Conservation (phyloP, 1,140 invertebrate genomes). For the Gryllus bimaculatus region DNA sequence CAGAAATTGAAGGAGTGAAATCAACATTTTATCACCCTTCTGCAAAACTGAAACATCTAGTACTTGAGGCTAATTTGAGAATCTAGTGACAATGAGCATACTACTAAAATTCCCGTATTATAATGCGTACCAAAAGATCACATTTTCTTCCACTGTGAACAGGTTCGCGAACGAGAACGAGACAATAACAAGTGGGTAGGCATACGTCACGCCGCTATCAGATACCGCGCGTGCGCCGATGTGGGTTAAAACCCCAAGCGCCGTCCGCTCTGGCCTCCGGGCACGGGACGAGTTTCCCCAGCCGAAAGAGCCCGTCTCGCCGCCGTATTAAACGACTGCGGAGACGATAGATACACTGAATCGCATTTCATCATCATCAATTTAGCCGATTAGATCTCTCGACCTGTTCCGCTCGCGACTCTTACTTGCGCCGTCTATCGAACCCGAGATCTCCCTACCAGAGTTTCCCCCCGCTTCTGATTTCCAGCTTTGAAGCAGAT, state of each 20-base stretch:
- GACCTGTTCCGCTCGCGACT: neutral
- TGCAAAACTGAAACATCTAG: too few species aligned
- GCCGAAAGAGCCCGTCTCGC: neutral
- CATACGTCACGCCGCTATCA: neutral
- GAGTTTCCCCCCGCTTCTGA: neutral
- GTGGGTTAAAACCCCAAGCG: too few species aligned
- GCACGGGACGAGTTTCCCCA: neutral
- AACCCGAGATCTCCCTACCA: neutral
- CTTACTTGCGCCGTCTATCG: neutral
- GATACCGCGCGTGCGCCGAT: neutral
- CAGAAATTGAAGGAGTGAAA: too few species aligned
- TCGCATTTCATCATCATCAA: neutral
- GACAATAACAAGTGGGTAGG: neutral
- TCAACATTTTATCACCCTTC: too few species aligned
- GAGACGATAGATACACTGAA: neutral
- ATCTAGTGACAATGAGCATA: too few species aligned
- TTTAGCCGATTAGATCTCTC: neutral
- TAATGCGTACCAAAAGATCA: too few species aligned
- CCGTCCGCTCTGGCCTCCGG: too few species aligned
- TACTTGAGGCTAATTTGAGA: too few species aligned
- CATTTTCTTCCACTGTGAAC: too few species aligned
- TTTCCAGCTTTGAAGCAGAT: neutral
- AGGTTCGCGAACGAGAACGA: neutral
- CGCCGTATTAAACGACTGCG: neutral
- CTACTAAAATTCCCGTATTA: too few species aligned